A percentile compares a stretch with the other conserved stretches of the same genome.
Conservation (phyloP, 35 echinoderm and acorn worm species). For the Chiridota heheva region DNA sequence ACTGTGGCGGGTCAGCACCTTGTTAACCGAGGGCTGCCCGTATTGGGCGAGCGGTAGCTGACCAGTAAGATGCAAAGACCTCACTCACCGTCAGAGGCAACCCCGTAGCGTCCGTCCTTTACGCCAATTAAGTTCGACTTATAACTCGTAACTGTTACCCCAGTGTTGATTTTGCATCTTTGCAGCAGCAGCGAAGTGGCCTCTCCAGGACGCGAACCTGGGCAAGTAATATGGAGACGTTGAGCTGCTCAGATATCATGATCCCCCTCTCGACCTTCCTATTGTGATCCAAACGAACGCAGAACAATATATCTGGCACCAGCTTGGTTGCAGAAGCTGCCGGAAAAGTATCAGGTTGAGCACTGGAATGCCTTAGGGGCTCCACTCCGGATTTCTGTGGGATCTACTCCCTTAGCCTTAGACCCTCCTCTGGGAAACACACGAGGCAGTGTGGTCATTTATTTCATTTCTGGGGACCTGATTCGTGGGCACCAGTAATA, state of each 20-base stretch:
- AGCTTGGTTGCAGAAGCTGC: slow-evolving; percentile 63
- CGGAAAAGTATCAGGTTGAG: not conserved
- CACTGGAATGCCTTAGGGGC: not conserved
- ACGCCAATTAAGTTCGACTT: slow-evolving; percentile 4
- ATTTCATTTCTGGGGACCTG: too few species aligned
- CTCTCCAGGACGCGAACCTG: slow-evolving; percentile 55
- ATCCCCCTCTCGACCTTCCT: slow-evolving; percentile 62
- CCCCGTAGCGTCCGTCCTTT: slow-evolving; percentile 8
- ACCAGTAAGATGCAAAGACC: slow-evolving; percentile 28
- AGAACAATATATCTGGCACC: slow-evolving; percentile 56
- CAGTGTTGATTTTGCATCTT: too few species aligned
- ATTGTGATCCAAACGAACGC: slow-evolving; percentile 52
- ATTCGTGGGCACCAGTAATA: too few species aligned
- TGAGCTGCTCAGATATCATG: slow-evolving; percentile 12
- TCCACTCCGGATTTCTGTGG: too few species aligned
- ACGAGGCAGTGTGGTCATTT: too few species aligned
- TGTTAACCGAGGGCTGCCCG: slow-evolving; percentile 40
- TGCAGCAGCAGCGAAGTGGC: too few species aligned
- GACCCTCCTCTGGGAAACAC: too few species aligned
- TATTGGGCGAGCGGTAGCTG: slow-evolving; percentile 36
- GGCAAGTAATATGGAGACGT: slow-evolving; percentile 4
- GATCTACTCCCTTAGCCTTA: too few species aligned
- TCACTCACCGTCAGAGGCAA: slow-evolving; percentile 1
- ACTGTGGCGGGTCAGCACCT: slow-evolving; percentile 35
- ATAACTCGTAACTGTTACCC: slow-evolving; percentile 36